Evolutionary conservation across 2,797 vertebrate genomes (phyloP), one percentile per base, ranked within the genome.

Genomic region (Phataginus tricuspis): DNA sequence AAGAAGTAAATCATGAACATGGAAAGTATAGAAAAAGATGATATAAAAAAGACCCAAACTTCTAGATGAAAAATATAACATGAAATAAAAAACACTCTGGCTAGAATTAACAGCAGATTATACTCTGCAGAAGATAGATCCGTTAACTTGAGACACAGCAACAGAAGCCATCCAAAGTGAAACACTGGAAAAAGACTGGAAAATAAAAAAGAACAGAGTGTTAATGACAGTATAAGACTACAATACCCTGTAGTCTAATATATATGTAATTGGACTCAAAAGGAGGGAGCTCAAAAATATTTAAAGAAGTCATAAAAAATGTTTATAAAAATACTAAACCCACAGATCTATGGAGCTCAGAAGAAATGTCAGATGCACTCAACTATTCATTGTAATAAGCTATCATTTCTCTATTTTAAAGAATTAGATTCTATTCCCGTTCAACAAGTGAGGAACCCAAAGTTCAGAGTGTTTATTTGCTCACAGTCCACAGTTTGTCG

Each of bases 41-140:
- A 31, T 91, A 61, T 71, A 59, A 85, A 59, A 77, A 82, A 42
- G 31, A 55, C 7, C 10, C 3, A 64, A 16, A 88, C 39, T 91
- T 94, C 25, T 77, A 71, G 45, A 87, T 94, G 57, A 93, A 94
- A 92, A 71, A 84, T 93, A 53, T 75, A 79, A 78, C 27, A 88
- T 78, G 31, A 92, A 90, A 94, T 80, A 12, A 75, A 94, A 87
- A 80, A 29, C n/a, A 49, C 18, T 63, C 18, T 94, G 39, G 2
- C 9, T 86, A n/a, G 34, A 82, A 64, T 71, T 87, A 71, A 64
- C 29, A 94, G 19, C 37, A 64, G 11, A 51, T 57, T 92, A 84
- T n/a, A 79, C 7, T 86, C 42, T 83, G 27, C 15, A 90, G 64
- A 89, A 49, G 31, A 89, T 72, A 85, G 14, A 74, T 72, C 8